Base-by-base conservation (phyloP, 2,113 vertebrate genomes). In the Odontophorus gujanensis region DNA sequence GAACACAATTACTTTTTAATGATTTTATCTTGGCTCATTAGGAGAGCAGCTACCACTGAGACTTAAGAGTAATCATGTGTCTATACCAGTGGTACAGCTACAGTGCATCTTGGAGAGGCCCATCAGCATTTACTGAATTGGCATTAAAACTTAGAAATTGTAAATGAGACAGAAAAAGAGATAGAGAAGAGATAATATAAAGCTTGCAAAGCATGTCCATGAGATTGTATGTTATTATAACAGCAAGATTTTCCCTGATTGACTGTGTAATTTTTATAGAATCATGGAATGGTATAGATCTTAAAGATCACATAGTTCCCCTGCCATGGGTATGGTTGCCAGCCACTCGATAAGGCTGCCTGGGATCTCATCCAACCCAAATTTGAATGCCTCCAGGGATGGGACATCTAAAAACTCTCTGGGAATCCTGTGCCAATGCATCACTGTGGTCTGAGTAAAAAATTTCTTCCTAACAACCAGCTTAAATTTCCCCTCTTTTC, bases 21-120 rank as follows among this genome's bases (percentile, higher is more conserved):
- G 96, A 98, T 97, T 97, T 97, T 95, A 96, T 97, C 87, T 78
- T 96, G 93, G 65, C 90, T 97, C 95, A 97, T 97, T 97, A 98
- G 94, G 89, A 95, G 77, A 95, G 84, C 85, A 96, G 83, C 89
- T 91, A 96, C 92, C 92, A 96, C 90, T 50, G 96, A 97, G 95
- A 89, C 69, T 88, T 92, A 91, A 97, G 90, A 96, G 86, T 92
- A 96, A 97, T 97, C 94, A 82, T 81, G 68, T 87, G 96, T 84
- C 95, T 95, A 51, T 82, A 85, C 42, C 59, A 68, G 25, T 55
- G 58, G 57, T 85, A 93, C 48, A 93, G 59, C 71, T 83, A 76
- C 58, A 24, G 7, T 79, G 80, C 66, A 66, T 81, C 78, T 92
- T 93, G 81, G 71, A 93, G 62, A 75, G 63, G 53, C 68, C 84